Base-by-base conservation (phyloP, 2,797 vertebrate species). In the Schizopygopsis malacanthus region DNA sequence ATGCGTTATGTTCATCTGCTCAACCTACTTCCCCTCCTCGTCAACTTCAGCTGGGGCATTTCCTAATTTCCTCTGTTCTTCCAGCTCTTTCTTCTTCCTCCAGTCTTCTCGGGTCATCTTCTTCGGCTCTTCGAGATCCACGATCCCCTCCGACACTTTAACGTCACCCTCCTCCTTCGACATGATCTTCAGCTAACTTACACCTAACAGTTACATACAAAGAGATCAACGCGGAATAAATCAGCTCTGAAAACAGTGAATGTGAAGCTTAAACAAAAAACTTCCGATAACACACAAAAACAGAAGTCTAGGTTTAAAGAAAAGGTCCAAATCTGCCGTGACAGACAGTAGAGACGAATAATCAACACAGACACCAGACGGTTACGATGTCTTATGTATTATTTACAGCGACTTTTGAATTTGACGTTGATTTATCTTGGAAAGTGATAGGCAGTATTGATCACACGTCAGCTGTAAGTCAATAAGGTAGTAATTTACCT, bases 101-200 rank as follows among this genome's bases (percentile, higher is more conserved):
- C 98, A 99, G 86, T 99, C 98, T 90, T 99, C 98, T 79, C 98
- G 93, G 0, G 97, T 99, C 97, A 99, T 99, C 90, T 99, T 99
- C 90, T 99, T 99, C 45, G 98, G 98, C 39, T 99, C 98, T 89
- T 99, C 98, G 85, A 99, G 93, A 84, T 95, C 97, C 83, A 96
- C 91, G 63, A 97, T 94, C 11, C 97, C 97, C 80, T 95, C 97
- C 33, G 78, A 0, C 16, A 25, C 52, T 52, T 80, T 43, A 43
- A 43, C 43, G 9, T 2, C 75, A 4, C 3, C 28, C 43, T 81
- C 70, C 78, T 85, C 84, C 22, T 41, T 52, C 13, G 65, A 47
- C 83, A 85, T 85, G 78, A 65, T 75, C 18, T n/a, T 61, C 3
- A 61, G 16, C 43, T 65, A 33, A 33, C 33, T 33, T 33, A 22